These are phyloP conservation scores for Synaphobranchus kaupii DNA, from an alignment of 2,797 vertebrate genomes.

Conservation along the genomic window DNA sequence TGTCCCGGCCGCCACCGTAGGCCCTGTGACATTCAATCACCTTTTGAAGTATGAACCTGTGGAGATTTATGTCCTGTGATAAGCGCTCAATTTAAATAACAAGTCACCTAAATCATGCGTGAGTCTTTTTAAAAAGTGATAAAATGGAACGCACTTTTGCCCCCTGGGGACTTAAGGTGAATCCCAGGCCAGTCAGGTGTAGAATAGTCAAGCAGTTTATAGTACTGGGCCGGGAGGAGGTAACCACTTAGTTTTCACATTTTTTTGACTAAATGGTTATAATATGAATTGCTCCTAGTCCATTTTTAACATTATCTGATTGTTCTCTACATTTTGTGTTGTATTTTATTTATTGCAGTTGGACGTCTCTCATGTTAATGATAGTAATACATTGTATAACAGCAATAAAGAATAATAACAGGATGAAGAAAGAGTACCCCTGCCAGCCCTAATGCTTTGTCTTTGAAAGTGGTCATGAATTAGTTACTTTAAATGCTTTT, in stretches of 20 bases:
- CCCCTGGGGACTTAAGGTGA: not conserved
- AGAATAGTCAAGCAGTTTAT: not conserved
- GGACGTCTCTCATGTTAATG: not conserved
- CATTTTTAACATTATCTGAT: not conserved
- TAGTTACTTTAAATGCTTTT: not conserved
- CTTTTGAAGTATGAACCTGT: not conserved
- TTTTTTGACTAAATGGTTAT: not conserved
- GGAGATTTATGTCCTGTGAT: not conserved
- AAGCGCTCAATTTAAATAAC: not conserved
- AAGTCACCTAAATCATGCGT: not conserved
- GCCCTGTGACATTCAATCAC: not conserved
- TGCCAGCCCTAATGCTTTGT: not conserved
- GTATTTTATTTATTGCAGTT: not conserved
- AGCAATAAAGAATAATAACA: not conserved
- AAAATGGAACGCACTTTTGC: not conserved
- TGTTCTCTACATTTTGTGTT: not conserved
- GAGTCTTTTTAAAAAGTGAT: not conserved
- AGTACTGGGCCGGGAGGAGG: not conserved
- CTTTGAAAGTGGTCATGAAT: not conserved
- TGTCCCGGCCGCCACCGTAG: not conserved
- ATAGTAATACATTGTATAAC: not conserved
- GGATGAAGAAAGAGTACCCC: not conserved
- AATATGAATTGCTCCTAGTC: not conserved
- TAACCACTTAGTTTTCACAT: not conserved
- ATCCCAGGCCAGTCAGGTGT: not conserved